Evolutionary conservation across 2,888 invertebrate species (phyloP), one percentile per base, ranked within the genome.

Genomic region (Drosophila suboccidentalis): DNA sequence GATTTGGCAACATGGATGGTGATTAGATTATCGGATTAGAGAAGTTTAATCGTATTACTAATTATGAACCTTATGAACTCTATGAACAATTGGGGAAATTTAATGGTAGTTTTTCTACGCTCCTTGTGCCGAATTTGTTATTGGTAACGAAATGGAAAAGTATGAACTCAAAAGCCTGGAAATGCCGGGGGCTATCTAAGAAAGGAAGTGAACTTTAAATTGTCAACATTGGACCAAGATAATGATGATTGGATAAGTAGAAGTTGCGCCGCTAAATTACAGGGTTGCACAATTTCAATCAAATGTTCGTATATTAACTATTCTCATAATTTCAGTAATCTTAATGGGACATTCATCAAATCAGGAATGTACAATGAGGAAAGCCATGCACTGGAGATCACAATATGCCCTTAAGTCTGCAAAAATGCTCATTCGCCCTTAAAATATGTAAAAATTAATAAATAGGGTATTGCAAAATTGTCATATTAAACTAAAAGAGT

Each of bases 201-300:
- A n/a, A n/a, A n/a, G n/a, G n/a, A n/a, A n/a, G n/a, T n/a, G n/a
- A n/a, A n/a, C n/a, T n/a, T n/a, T n/a, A n/a, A n/a, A n/a, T 60
- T 60, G 32, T 22, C 60, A 41, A 60, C 60, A 22, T 43, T 15
- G 4, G 60, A 60, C 32, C 17, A 32, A 9, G 60, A 51, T 43
- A 50, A 60, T 32, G 19, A 50, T 34, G 6, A 49, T 0, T 32
- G 17, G 17, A 17, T 10, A 6, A 3, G 11, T 17, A 4, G 11
- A 4, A 13, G 19, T 0, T 50, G 4, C 3, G 17, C 19, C 11
- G 11, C 19, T 19, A 36, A 15, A 34, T 57, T 36, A 10, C 34
- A 46, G 0, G 44, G 46, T 26, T 46, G 36, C 3, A 9, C 15
- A 51, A 22, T 15, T n/a, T 10, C 13, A 38, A n/a, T n/a, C 0